phyloP scores from a whole-genome alignment of 2,113 vertebrate genomes.

The Rhynchomys soricoides region DNA sequence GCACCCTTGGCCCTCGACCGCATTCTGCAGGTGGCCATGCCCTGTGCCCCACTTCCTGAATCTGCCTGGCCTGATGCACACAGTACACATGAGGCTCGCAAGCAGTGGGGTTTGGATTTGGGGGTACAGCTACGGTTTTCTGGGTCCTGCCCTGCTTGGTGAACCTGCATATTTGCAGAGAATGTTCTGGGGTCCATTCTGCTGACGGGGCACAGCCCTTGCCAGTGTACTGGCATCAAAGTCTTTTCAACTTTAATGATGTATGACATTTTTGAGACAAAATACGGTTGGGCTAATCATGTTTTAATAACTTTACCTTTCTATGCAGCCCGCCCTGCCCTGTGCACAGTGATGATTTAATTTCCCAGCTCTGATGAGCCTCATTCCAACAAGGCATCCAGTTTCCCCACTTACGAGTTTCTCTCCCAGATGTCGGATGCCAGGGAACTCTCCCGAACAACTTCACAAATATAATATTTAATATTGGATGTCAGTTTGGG shows the following conservation, averaged over 20 bases:
- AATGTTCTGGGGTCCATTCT: slow-evolving; percentile 50
- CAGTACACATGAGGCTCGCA: rapidly evolving
- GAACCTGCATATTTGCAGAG: slow-evolving; percentile 56
- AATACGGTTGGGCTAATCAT: slow-evolving; percentile 85
- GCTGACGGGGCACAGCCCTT: slow-evolving; percentile 78
- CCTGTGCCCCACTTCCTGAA: rapidly evolving
- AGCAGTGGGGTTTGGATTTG: rapidly evolving
- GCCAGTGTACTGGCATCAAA: slow-evolving; percentile 81
- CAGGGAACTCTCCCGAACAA: slow-evolving; percentile 79
- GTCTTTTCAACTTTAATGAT: slow-evolving; percentile 85
- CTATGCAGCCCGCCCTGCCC: slow-evolving; percentile 74
- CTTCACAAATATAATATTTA: slow-evolving; percentile 84
- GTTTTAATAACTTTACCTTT: slow-evolving; percentile 88
- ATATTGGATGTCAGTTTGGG: slow-evolving; percentile 89
- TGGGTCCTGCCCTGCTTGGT: rapidly evolving
- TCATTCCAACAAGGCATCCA: slow-evolving; percentile 86
- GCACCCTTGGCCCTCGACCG: background rate
- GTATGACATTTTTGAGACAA: slow-evolving; percentile 87
- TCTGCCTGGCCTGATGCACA: no score
- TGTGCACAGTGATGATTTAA: slow-evolving; percentile 84
- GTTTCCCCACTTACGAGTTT: slow-evolving; percentile 83
- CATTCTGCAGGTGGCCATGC: background rate
- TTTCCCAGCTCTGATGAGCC: slow-evolving; percentile 87
- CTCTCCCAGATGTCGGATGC: slow-evolving; percentile 86
- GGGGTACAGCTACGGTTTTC: rapidly evolving